A percentile compares a stretch with the other conserved stretches of the same genome.
phyloP scores from a whole-genome alignment of 2,888 invertebrate species.

The Tachina lurida region DNA sequence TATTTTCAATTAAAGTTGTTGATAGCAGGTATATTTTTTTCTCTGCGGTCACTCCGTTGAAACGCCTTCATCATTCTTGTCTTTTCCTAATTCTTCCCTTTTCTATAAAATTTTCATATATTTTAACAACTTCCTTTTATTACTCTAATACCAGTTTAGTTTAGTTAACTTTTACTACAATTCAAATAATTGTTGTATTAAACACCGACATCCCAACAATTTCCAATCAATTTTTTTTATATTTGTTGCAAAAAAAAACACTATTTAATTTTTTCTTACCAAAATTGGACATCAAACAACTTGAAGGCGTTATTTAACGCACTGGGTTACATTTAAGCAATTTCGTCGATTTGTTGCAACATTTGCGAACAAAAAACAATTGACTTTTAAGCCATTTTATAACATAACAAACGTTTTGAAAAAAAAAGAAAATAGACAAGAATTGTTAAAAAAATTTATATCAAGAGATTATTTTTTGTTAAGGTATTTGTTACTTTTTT shows the following conservation, averaged over 20 bases:
- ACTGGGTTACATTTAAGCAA: constrained; percentile 55
- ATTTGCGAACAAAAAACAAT: constrained; percentile 42
- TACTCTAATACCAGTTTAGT: background rate
- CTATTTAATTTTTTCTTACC: constrained; percentile 65
- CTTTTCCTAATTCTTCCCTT: background rate
- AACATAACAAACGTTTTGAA: constrained; percentile 49
- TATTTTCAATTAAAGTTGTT: too few relatives aligned
- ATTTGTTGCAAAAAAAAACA: constrained; percentile 35
- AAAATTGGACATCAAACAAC: constrained; percentile 71
- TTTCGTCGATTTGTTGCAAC: constrained; percentile 26
- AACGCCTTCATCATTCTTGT: too few relatives aligned
- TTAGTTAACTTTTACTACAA: constrained; percentile 13
- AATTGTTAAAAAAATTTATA: constrained; percentile 50
- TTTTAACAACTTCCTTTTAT: background rate
- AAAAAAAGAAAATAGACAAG: constrained; percentile 33
- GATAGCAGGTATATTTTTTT: too few relatives aligned
- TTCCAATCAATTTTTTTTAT: constrained; percentile 49
- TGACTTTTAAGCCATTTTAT: constrained; percentile 61
- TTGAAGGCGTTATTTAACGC: constrained; percentile 70
- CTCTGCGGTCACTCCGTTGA: too few relatives aligned
- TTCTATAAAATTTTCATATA: background rate
- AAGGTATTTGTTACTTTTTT: constrained; percentile 57
- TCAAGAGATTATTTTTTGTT: constrained; percentile 48
- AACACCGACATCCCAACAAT: constrained; percentile 39
- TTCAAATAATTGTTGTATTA: constrained; percentile 42